phyloP scores from a whole-genome alignment of 2,113 vertebrate genomes.

The Barbus barbus region DNA sequence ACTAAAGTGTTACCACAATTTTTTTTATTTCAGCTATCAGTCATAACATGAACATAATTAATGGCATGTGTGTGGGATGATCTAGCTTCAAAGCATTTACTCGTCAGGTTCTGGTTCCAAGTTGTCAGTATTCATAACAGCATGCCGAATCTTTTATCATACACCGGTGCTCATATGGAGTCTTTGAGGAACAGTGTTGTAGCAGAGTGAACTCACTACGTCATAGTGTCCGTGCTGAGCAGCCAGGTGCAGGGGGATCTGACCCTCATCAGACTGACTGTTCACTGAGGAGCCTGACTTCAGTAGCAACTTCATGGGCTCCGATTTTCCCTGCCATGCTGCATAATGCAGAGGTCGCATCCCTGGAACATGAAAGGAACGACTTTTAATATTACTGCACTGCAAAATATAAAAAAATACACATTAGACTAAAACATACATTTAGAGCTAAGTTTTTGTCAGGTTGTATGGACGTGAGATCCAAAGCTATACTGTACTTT shows the following conservation, averaged over 20 bases:
- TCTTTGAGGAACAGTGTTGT: background rate
- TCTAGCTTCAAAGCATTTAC: background rate
- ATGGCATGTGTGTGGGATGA: background rate
- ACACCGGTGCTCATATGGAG: background rate
- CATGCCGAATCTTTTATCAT: conserved; percentile 1
- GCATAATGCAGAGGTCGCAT: conserved; percentile 97
- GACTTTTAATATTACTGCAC: conserved; percentile 30
- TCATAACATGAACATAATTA: too few relatives aligned
- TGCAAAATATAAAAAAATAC: background rate
- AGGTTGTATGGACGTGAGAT: background rate
- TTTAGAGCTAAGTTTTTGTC: background rate
- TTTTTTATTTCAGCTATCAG: too few relatives aligned
- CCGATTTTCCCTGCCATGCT: conserved; percentile 95
- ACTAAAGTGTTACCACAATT: too few relatives aligned
- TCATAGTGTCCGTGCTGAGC: conserved; percentile 97
- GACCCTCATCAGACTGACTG: conserved; percentile 90
- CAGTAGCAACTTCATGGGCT: conserved; percentile 97
- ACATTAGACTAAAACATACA: too few relatives aligned
- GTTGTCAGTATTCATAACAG: conserved; percentile 14
- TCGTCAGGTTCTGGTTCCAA: background rate
- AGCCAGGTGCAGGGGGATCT: conserved; percentile 93
- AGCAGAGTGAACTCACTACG: conserved; percentile 79
- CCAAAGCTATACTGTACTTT: background rate
- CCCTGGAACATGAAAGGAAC: conserved; percentile 69
- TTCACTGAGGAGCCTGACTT: conserved; percentile 94